Evolutionary conservation across 2,113 vertebrate genomes (phyloP).

Genomic region (Marmota flaviventris): DNA sequence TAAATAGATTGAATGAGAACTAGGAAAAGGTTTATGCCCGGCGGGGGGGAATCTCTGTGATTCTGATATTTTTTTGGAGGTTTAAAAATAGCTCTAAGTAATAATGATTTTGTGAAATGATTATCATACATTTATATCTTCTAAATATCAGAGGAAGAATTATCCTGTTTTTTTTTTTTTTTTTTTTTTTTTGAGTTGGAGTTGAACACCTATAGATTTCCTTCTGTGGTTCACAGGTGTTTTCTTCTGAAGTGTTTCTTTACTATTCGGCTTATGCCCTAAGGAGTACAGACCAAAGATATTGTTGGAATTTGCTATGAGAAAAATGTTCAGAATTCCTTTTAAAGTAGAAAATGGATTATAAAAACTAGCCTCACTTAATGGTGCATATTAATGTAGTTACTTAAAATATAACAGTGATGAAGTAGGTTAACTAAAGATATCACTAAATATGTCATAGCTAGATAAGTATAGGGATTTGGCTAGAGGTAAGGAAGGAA

Average conservation of each 20-base stretch:
- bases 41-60: not conserved
- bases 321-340: conserved; percentile 34
- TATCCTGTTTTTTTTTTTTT: not conserved
- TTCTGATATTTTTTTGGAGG: conserved; percentile 40
- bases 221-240: not conserved
- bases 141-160: conserved; percentile 39
- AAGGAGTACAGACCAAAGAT: not conserved
- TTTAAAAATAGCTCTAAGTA: conserved; percentile 25
- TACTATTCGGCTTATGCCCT: not conserved
- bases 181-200: not conserved
- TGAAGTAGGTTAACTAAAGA: not conserved
- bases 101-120: not conserved
- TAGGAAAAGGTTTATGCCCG: not conserved
- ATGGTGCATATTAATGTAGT: not conserved
- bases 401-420: not conserved
- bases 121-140: not conserved
- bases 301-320: conserved; percentile 41
- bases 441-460: not conserved
- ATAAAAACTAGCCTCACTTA: not conserved
- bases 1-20: not conserved
- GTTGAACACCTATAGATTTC: not conserved
- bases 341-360: conserved; percentile 4
- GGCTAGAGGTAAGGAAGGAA: not conserved
- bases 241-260: conserved; percentile 26
- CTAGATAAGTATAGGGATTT: not conserved